Evolutionary conservation across 2,113 vertebrate species (phyloP).

Genomic region (Scophthalmus maximus): DNA sequence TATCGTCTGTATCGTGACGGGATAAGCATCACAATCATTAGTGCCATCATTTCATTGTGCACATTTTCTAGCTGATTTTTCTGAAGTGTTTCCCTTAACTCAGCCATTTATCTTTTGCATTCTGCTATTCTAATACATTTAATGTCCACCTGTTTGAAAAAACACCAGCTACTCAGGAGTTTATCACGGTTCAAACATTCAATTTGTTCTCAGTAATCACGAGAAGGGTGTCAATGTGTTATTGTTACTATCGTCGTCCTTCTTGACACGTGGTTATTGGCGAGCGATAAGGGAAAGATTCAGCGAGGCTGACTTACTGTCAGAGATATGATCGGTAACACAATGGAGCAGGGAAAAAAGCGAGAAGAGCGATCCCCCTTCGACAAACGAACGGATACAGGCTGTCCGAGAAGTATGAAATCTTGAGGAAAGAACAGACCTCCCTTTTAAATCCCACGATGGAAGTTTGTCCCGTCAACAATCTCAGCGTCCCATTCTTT

Average conservation of each 20-base stretch:
- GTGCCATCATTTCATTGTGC: no score
- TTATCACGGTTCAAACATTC: constrained; percentile 43
- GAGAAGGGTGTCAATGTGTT: constrained; percentile 39
- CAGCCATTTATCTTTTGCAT: background rate
- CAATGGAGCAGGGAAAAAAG: constrained; percentile 52
- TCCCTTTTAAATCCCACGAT: constrained; percentile 34
- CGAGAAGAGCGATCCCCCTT: constrained; percentile 38
- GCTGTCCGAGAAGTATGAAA: constrained; percentile 39
- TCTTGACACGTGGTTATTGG: constrained; percentile 60
- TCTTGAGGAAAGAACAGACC: background rate
- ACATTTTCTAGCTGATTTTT: no score
- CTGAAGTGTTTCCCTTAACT: background rate
- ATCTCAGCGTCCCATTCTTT: constrained; percentile 52
- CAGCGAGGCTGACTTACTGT: constrained; percentile 59
- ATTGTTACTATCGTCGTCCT: constrained; percentile 45
- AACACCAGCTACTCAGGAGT: background rate
- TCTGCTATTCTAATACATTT: background rate
- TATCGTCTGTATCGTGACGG: no score
- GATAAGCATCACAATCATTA: no score
- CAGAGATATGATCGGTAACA: constrained; percentile 61
- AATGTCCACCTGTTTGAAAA: constrained; percentile 18
- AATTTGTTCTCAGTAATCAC: constrained; percentile 40
- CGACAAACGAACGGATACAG: constrained; percentile 43
- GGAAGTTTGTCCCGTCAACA: constrained; percentile 51
- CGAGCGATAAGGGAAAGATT: constrained; percentile 44